A percentile compares a stretch with the other conserved stretches of the same genome.
Evolutionary conservation across 2,113 vertebrate genomes (phyloP).

Genomic region (Arvicanthis niloticus): DNA sequence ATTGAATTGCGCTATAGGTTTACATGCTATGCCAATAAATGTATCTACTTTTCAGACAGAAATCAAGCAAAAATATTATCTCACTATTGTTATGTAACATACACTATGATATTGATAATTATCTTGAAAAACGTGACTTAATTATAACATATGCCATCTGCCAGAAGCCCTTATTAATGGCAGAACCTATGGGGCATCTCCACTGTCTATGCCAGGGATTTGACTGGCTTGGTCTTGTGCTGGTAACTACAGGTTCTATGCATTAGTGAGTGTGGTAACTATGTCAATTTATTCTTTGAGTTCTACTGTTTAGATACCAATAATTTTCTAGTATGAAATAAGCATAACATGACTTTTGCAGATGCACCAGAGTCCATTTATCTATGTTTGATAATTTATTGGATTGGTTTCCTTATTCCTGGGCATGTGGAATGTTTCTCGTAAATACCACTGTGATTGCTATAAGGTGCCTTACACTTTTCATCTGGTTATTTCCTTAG

Average conservation of each 20-base stretch:
- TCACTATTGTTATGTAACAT: background rate
- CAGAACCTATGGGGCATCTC: too few relatives aligned
- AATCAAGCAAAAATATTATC: background rate
- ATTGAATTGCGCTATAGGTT: background rate
- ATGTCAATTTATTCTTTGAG: background rate
- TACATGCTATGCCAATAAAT: background rate
- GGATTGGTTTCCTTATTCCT: background rate
- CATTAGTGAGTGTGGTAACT: background rate
- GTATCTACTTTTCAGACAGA: background rate
- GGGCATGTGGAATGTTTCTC: background rate
- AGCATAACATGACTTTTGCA: slow-evolving; percentile 2
- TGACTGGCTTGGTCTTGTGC: background rate
- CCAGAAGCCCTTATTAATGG: too few relatives aligned
- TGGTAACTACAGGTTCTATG: too few relatives aligned
- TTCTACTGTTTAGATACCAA: slow-evolving; percentile 8
- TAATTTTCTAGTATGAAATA: slow-evolving; percentile 18
- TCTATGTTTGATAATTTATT: background rate
- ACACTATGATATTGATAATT: background rate
- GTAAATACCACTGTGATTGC: background rate
- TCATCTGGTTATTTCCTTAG: slow-evolving; percentile 47
- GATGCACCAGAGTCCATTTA: background rate
- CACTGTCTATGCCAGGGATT: background rate
- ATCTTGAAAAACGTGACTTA: background rate
- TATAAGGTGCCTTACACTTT: slow-evolving; percentile 10
- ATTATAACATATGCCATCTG: background rate